A percentile compares a stretch with the other conserved stretches of the same genome.
Evolutionary conservation across 1,140 invertebrate species (phyloP).

Genomic region (Ylistrum balloti): DNA sequence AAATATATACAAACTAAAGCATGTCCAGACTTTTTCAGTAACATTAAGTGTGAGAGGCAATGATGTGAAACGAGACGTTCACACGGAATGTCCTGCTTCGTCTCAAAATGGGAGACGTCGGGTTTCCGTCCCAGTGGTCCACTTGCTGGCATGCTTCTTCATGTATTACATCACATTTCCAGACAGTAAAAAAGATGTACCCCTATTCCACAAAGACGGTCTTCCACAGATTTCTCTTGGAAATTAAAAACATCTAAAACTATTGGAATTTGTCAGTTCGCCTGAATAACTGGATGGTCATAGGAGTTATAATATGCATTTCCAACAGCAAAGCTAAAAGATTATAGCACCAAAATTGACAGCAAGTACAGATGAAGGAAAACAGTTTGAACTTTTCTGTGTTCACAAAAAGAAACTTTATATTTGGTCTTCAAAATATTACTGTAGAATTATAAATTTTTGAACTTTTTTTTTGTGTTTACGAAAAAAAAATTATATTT

Average conservation of each 20-base stretch:
- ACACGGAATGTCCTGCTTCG: slow-evolving; percentile 19
- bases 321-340: no score
- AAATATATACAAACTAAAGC: slow-evolving; percentile 40
- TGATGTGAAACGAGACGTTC: slow-evolving; percentile 17
- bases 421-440: no score
- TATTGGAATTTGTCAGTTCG: neutral
- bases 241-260: neutral
- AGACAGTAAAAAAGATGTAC: neutral
- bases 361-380: no score
- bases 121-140: neutral
- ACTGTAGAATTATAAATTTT: no score
- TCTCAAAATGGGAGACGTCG: neutral
- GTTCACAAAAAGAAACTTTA: no score
- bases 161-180: slow-evolving; percentile 25
- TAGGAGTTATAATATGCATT: no score
- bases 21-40: slow-evolving; percentile 15
- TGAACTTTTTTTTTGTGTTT: no score
- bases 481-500: no score
- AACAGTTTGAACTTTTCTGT: no score
- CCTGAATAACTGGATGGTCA: no score
- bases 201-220: neutral
- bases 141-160: neutral
- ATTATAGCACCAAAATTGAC: no score
- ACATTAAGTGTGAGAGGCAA: neutral
- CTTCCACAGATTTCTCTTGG: neutral